phyloP scores from a whole-genome alignment of 2,797 vertebrate genomes.

The Eleutherodactylus coqui region DNA sequence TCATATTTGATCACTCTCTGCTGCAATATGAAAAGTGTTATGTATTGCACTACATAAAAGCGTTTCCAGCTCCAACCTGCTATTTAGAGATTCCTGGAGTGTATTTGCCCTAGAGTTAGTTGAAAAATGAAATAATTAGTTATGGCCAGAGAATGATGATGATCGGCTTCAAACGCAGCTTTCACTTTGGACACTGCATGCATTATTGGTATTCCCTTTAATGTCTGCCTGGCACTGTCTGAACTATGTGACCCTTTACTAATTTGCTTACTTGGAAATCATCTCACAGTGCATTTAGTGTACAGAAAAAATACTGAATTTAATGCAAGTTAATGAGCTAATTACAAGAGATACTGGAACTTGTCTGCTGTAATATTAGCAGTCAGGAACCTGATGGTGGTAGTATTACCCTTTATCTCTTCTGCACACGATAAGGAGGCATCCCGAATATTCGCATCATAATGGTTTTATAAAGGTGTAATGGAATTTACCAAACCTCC shows the following conservation, averaged over 20 bases:
- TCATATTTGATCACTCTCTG: not conserved
- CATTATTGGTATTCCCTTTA: conserved; percentile 33
- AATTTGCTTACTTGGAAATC: conserved; percentile 52
- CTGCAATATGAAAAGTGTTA: not conserved
- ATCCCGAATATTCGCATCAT: not conserved
- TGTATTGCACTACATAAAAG: not conserved
- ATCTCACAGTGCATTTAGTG: conserved; percentile 38
- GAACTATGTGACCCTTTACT: conserved; percentile 41
- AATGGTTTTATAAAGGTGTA: not conserved
- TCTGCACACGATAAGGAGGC: not conserved
- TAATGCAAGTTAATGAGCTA: conserved; percentile 51
- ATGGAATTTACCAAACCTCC: not conserved
- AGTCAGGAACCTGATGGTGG: conserved; percentile 31
- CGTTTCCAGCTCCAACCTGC: not conserved
- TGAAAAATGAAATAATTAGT: conserved; percentile 38
- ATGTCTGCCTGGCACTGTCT: conserved; percentile 31
- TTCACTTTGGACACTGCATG: conserved; percentile 31
- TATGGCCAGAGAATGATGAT: conserved; percentile 29
- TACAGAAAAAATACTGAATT: conserved; percentile 40
- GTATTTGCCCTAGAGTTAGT: conserved; percentile 30
- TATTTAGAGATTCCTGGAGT: conserved; percentile 10
- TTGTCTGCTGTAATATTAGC: conserved; percentile 1
- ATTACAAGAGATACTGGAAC: conserved; percentile 32
- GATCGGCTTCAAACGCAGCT: conserved; percentile 30
- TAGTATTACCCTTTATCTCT: conserved; percentile 11